Conservation (phyloP, 2,113 vertebrate genomes). For the Pyxicephalus adspersus region DNA sequence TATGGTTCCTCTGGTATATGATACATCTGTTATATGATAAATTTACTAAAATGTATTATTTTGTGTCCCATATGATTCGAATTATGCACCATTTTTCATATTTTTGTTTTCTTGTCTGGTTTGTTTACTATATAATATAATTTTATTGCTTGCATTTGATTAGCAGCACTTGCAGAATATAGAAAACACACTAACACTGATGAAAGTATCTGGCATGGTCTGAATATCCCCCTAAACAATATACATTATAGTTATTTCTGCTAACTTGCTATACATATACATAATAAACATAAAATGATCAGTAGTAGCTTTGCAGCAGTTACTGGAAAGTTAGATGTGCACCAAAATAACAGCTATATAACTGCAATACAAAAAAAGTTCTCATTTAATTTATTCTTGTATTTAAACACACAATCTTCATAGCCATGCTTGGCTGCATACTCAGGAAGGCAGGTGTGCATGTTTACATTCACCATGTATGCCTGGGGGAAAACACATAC, state of each 20-base stretch:
- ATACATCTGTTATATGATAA: no score
- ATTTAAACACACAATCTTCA: background rate
- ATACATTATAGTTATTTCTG: background rate
- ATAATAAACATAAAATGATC: conserved; percentile 14
- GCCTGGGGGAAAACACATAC: conserved; percentile 50
- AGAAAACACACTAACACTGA: background rate
- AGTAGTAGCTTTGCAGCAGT: background rate
- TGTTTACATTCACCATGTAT: conserved; percentile 46
- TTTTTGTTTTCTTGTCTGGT: background rate
- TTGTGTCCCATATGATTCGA: background rate
- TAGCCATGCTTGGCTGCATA: conserved; percentile 36
- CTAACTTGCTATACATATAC: background rate
- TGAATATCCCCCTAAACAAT: background rate
- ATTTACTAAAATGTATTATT: no score
- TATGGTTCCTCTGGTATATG: no score
- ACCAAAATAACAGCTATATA: conserved; percentile 15
- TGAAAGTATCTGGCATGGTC: conserved; percentile 1
- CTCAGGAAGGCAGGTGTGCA: conserved; percentile 47
- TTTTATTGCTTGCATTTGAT: background rate
- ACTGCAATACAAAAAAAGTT: background rate
- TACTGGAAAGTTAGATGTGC: background rate
- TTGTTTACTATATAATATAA: background rate
- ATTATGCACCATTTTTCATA: background rate
- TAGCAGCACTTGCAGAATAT: background rate
- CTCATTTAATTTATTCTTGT: background rate